These are phyloP conservation scores for Globodera rostochiensis DNA, from an alignment of 1,140 invertebrate genomes.

Conservation along the genomic window DNA sequence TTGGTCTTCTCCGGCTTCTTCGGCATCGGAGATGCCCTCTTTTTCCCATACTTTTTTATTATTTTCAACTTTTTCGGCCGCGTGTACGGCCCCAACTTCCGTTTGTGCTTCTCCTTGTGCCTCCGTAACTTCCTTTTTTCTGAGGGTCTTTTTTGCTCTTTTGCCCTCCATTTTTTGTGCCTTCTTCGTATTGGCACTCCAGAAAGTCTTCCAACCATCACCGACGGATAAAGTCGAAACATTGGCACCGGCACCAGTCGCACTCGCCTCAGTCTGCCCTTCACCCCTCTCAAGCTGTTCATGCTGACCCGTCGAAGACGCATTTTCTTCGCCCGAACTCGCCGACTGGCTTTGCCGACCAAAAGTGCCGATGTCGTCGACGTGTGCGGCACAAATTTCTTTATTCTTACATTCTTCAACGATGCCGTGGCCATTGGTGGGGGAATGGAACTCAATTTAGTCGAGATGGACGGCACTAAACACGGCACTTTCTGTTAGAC, in stretches of 20 bases:
- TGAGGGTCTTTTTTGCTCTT: not conserved
- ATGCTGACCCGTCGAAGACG: not conserved
- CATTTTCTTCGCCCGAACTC: not conserved
- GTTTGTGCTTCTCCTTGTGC: not conserved
- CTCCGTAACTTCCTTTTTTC: not conserved
- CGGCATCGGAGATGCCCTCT: no score
- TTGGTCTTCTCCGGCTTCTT: not conserved
- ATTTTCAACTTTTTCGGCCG: not conserved
- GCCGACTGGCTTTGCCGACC: not conserved
- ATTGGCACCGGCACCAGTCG: not conserved
- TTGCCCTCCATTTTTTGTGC: not conserved
- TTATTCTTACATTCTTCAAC: not conserved
- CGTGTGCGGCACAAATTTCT: not conserved
- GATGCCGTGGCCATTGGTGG: not conserved
- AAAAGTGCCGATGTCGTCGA: not conserved
- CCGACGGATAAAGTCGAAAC: not conserved
- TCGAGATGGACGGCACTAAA: not conserved
- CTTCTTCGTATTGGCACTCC: not conserved
- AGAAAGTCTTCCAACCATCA: not conserved
- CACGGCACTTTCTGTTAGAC: not conserved
- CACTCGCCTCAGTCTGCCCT: not conserved
- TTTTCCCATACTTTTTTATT: not conserved
- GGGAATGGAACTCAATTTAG: not conserved
- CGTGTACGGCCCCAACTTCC: not conserved
- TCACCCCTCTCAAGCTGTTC: not conserved